phyloP scores from a whole-genome alignment of 1,140 invertebrate genomes.

The Pseudachorutes palmiensis region DNA sequence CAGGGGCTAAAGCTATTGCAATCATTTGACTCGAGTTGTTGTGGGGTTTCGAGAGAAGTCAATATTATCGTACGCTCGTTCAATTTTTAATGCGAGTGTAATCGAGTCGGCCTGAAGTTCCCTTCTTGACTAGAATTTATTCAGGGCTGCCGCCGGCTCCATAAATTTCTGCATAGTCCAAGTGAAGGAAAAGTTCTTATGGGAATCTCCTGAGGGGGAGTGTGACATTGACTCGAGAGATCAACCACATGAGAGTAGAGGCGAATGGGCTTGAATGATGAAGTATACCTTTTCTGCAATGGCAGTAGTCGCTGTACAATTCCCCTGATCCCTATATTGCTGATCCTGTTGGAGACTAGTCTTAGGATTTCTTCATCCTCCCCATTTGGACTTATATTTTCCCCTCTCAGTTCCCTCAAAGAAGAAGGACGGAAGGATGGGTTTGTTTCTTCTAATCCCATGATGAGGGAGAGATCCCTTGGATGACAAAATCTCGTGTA shows the following conservation, averaged over 20 bases:
- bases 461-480: constrained; percentile 46
- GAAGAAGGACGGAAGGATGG: constrained; percentile 13
- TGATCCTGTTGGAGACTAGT: constrained; percentile 47
- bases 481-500: constrained; percentile 76
- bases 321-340: constrained; percentile 47
- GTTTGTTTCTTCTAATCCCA: background rate
- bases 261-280: constrained; percentile 76
- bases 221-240: constrained; percentile 69
- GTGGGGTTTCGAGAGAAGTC: too few relatives aligned
- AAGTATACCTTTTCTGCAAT: constrained; percentile 78
- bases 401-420: constrained; percentile 29
- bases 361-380: constrained; percentile 48
- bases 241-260: constrained; percentile 85
- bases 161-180: background rate
- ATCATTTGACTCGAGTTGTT: too few relatives aligned
- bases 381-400: too few relatives aligned
- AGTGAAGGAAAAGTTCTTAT: constrained; percentile 87
- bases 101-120: too few relatives aligned
- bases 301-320: constrained; percentile 50
- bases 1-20: too few relatives aligned
- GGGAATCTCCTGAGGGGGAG: constrained; percentile 75
- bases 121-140: too few relatives aligned
- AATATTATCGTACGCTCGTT: too few relatives aligned
- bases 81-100: too few relatives aligned
- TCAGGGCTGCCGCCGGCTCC: too few relatives aligned